Conservation (phyloP, 1,140 invertebrate species). For the Saccostrea cuccullata region DNA sequence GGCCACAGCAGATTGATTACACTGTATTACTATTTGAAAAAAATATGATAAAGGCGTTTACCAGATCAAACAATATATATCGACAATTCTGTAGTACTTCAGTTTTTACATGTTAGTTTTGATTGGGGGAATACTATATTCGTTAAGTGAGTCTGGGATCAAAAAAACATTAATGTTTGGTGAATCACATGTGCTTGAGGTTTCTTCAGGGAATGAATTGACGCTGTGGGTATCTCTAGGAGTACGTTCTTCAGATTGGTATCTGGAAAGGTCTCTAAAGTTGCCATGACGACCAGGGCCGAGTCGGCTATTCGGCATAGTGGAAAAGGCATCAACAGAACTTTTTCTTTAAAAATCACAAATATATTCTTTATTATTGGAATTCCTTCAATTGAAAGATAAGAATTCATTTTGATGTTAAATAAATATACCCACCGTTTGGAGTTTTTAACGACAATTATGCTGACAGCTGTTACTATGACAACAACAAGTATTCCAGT, state of each 20-base stretch:
- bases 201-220: not conserved
- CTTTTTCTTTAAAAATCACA: not conserved
- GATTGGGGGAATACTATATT: not conserved
- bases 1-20: no score
- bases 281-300: not conserved
- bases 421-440: not conserved
- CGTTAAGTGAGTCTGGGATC: not conserved
- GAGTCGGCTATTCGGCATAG: not conserved
- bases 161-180: not conserved
- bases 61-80: no score
- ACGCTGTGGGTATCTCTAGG: not conserved
- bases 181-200: not conserved
- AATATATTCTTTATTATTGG: not conserved
- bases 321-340: not conserved
- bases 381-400: not conserved
- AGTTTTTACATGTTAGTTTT: not conserved
- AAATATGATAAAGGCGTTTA: no score
- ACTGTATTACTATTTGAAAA: no score
- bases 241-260: not conserved
- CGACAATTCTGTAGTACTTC: no score
- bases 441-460: not conserved
- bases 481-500: not conserved
- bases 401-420: not conserved
- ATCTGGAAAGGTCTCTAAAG: not conserved
- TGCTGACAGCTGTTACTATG: not conserved